A percentile compares a stretch with the other conserved stretches of the same genome.
Evolutionary conservation across 2,888 invertebrate species (phyloP).

Genomic region (Eupithecia inturbata): DNA sequence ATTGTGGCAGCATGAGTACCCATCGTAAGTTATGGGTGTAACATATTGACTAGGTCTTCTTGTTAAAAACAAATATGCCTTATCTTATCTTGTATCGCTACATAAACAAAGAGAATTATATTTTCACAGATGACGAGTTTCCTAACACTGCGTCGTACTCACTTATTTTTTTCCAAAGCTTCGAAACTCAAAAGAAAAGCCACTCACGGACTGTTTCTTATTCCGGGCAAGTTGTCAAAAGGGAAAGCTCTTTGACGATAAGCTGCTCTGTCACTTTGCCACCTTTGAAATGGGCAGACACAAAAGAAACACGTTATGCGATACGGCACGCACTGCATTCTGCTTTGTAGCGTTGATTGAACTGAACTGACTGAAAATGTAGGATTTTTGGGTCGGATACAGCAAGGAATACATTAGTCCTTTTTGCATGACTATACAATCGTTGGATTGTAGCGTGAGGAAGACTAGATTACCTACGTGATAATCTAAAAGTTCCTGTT

Average conservation of each 20-base stretch:
- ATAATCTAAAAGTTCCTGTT: background rate
- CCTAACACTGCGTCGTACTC: background rate
- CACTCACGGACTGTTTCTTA: conserved; percentile 24
- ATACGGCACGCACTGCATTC: conserved; percentile 28
- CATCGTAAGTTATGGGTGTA: background rate
- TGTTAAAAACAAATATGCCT: background rate
- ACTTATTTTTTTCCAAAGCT: conserved; percentile 2
- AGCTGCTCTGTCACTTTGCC: conserved; percentile 31
- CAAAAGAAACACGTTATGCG: conserved; percentile 29
- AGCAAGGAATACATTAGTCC: background rate
- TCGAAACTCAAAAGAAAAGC: conserved; percentile 12
- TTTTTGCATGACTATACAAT: background rate
- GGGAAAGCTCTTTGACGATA: conserved; percentile 33
- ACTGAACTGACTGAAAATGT: background rate
- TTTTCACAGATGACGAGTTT: background rate
- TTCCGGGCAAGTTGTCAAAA: conserved; percentile 31
- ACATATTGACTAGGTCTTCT: background rate
- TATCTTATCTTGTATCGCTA: background rate
- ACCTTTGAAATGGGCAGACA: conserved; percentile 31
- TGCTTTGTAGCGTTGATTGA: conserved; percentile 6
- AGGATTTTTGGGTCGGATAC: background rate
- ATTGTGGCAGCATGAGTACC: background rate
- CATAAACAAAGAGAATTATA: background rate
- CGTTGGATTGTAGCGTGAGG: background rate
- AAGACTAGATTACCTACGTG: background rate